Evolutionary conservation across 2,113 vertebrate species (phyloP).

Genomic region (Raphicerus campestris): DNA sequence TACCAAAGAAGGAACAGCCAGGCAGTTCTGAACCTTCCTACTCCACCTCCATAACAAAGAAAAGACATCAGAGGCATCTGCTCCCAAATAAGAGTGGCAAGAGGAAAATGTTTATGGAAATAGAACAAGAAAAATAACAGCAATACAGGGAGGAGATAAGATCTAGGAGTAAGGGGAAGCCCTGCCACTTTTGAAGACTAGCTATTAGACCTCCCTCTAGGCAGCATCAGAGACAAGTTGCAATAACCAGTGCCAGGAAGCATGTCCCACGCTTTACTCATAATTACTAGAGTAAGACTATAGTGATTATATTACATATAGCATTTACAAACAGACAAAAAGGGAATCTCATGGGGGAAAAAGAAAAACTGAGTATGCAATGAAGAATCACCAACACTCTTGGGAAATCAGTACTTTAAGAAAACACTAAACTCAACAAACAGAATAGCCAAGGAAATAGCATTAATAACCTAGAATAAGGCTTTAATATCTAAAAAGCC

Average conservation of each 20-base stretch:
- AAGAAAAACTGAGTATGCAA: not conserved
- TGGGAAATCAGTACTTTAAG: not conserved
- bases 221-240: not conserved
- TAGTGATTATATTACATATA: not conserved
- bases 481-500: not conserved
- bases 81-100: not conserved
- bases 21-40: not conserved
- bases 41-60: not conserved
- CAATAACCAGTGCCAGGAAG: not conserved
- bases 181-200: not conserved
- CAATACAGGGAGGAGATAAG: not conserved
- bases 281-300: not conserved
- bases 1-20: conserved; percentile 32
- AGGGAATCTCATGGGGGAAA: not conserved
- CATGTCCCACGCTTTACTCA: not conserved
- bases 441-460: not conserved
- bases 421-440: conserved; percentile 8
- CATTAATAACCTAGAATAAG: not conserved
- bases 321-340: not conserved
- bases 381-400: not conserved
- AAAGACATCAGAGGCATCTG: not conserved
- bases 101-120: conserved; percentile 21
- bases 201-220: not conserved
- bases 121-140: not conserved
- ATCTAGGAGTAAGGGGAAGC: not conserved